Base-by-base conservation (phyloP, 2,888 invertebrate genomes). In the Sesia apiformis region DNA sequence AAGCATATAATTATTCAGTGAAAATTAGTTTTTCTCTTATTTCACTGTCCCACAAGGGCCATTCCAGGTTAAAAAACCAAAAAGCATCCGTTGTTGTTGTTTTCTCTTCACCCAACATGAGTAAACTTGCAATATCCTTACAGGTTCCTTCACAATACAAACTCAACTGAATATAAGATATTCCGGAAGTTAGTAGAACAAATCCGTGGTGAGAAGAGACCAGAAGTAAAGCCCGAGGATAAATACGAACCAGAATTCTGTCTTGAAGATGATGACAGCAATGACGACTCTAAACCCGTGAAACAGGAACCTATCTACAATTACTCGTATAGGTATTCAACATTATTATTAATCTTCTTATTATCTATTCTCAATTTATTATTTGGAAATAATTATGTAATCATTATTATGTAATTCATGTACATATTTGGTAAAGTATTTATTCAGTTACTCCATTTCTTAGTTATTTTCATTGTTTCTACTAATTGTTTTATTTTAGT, bases 231-330 rank as follows among this genome's bases (percentile, higher is more conserved):
- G 53, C 88, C 88, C 0, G 90, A 90, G 62, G 90, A 90, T 59
- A 90, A 84, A 72, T 90, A 90, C 71, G 90, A 90, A 55, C 90
- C 90, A 0, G 90, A 90, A 63, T 90, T 89, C 61, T 80, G 83
- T 60, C 65, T 90, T 58, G 86, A 87, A 61, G 89, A 90, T 54
- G 90, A 90, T 53, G 85, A 88, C n/a, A 88, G 87, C 57, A 81
- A 82, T 59, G 86, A 87, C 53, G 76, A 79, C 42, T 76, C 70
- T 60, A 67, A 68, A 55, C 69, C 70, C 5, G 78, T 71, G 63
- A 91, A 70, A 67, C 87, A 81, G 64, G 90, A 78, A 23, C 23
- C 23, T 23, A 23, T 23, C 23, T 23, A 23, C 23, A 23, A 23
- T 23, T 23, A 23, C 23, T 23, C 23, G 2, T 23, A 23, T 23